Evolutionary conservation across 1,140 invertebrate genomes (phyloP).

Genomic region (Apolygus lucorum): DNA sequence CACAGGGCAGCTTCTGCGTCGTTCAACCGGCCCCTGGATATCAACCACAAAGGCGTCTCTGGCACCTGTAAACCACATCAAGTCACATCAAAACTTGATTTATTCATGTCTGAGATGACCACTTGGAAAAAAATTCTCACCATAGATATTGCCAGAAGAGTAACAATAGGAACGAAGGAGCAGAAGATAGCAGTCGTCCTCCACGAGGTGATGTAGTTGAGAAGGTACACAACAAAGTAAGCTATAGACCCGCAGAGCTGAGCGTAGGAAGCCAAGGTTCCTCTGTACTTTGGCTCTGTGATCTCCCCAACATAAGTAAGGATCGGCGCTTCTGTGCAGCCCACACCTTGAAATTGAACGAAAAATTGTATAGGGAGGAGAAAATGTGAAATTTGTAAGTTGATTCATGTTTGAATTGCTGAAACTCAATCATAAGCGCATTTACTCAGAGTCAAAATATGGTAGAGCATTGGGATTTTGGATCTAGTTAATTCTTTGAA

Average conservation of each 20-base stretch:
- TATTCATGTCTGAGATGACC: too few species aligned
- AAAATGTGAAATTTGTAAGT: too few species aligned
- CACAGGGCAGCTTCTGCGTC: slow-evolving; percentile 43
- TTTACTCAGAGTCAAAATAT: too few species aligned
- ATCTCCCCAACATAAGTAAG: slow-evolving; percentile 47
- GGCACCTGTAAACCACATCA: too few species aligned
- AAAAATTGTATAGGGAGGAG: background rate
- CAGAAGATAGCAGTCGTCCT: slow-evolving; percentile 25
- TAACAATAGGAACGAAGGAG: slow-evolving; percentile 25
- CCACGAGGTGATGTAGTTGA: slow-evolving; percentile 25
- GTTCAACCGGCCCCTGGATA: slow-evolving; percentile 42
- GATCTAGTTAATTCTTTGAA: too few species aligned
- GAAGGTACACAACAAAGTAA: slow-evolving; percentile 27
- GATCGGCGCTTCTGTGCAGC: slow-evolving; percentile 45
- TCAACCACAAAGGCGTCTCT: slow-evolving; percentile 56
- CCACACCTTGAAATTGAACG: slow-evolving; percentile 37
- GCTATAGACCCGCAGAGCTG: slow-evolving; percentile 27
- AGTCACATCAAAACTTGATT: too few species aligned
- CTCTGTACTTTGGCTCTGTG: slow-evolving; percentile 37
- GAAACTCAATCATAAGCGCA: too few species aligned
- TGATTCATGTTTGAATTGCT: too few species aligned
- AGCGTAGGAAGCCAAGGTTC: slow-evolving; percentile 29
- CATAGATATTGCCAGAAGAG: slow-evolving; percentile 23
- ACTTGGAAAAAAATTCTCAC: slow-evolving; percentile 11
- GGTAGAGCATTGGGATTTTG: too few species aligned